Conservation (phyloP, 2,888 invertebrate species). For the Arge pagana region DNA sequence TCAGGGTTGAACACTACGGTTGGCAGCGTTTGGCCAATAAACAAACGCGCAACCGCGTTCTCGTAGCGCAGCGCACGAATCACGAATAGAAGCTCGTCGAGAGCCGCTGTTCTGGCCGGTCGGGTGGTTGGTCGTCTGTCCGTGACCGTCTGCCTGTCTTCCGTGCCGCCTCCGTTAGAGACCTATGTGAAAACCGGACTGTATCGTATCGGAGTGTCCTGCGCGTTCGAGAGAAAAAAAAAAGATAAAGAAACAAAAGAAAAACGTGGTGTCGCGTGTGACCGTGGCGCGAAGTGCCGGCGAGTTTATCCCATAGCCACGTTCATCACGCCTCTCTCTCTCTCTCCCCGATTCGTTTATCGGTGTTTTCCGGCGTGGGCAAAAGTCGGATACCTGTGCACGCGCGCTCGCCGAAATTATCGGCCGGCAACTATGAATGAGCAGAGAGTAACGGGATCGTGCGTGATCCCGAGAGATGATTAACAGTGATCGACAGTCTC, state of each 20-base stretch:
- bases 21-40: conserved; percentile 33
- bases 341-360: too few relatives aligned
- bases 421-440: conserved; percentile 20
- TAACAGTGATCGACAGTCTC: neutral
- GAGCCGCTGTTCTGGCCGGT: conserved; percentile 9
- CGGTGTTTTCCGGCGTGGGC: too few relatives aligned
- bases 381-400: conserved; percentile 8
- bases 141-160: neutral
- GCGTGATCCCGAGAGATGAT: conserved; percentile 18
- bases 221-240: too few relatives aligned
- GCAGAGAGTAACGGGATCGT: conserved; percentile 17
- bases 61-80: neutral
- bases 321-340: too few relatives aligned
- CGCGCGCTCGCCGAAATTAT: too few relatives aligned
- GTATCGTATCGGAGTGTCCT: too few relatives aligned
- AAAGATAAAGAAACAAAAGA: too few relatives aligned
- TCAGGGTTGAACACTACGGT: conserved; percentile 3
- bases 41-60: conserved; percentile 34
- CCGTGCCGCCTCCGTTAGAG: neutral
- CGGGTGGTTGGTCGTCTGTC: neutral
- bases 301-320: too few relatives aligned
- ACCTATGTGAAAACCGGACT: too few relatives aligned
- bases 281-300: too few relatives aligned
- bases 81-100: neutral
- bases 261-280: too few relatives aligned